These are phyloP conservation scores for Xestia xanthographa DNA, from an alignment of 2,888 invertebrate genomes.

Conservation along the genomic window DNA sequence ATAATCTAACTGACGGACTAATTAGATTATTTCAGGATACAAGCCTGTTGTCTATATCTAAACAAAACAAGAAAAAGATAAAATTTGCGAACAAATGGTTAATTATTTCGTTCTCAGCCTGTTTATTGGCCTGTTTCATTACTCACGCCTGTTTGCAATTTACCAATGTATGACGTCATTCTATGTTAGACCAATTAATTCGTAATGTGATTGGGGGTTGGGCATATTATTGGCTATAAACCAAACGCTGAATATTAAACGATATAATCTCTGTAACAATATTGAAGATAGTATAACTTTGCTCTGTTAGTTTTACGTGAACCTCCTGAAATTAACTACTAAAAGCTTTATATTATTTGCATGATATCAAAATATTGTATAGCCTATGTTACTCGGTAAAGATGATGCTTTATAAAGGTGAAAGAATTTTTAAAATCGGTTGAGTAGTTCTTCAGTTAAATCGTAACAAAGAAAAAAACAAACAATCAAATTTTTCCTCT, in stretches of 20 bases:
- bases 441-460: no score
- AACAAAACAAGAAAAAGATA: background rate
- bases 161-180: slow-evolving; percentile 10
- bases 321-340: background rate
- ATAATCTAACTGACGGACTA: no score
- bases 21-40: no score
- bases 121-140: slow-evolving; percentile 1
- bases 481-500: no score
- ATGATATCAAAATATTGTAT: no score
- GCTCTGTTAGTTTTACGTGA: background rate
- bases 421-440: no score
- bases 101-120: background rate
- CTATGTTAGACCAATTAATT: slow-evolving; percentile 21
- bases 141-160: slow-evolving; percentile 14
- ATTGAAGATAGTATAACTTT: background rate
- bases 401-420: no score
- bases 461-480: no score
- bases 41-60: background rate
- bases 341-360: no score
- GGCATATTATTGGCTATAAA: slow-evolving; percentile 11
- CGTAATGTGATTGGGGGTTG: slow-evolving; percentile 16
- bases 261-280: background rate
- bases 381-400: no score
- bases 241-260: slow-evolving; percentile 23
- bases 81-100: background rate